Base-by-base conservation (phyloP, 2,797 vertebrate species). In the Tinamus major region DNA sequence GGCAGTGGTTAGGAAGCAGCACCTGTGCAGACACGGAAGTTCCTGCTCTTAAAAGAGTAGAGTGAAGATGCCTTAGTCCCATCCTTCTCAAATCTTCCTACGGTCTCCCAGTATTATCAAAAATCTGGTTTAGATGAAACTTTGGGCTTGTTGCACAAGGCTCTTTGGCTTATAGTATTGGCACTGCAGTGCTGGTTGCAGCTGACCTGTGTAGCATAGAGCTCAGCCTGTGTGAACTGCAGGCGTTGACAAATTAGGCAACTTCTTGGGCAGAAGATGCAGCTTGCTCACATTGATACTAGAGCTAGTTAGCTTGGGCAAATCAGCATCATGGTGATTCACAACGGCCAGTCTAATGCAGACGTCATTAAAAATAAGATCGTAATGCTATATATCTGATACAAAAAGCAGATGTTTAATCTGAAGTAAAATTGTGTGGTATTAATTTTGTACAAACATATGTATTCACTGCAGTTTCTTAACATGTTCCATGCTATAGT, bases 401-500 rank as follows among this genome's bases (percentile, higher is more conserved):
- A 42, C 0, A 74, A 48, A 29, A 51, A 41, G 44, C 1, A 56
- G 16, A 29, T 56, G 13, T 59, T 85, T 86, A 31, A 67, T 62
- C 33, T 86, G 77, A 72, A 84, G 14, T 78, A 41, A 61, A 88
- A 81, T n/a, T 41, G 12, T 46, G 2, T 87, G 33, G 15, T 68
- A 27, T 80, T 91, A 29, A 1, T 1, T 85, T 89, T 92, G 33
- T 87, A 61, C 17, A 58, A 78, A 81, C 63, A 21, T 0, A 6
- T 83, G 13, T 85, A 77, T 91, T 92, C 78, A 88, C 81, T 94
- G 37, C 49, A 90, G 20, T 78, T 92, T 94, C 61, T 88, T 94
- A 87, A 90, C 0, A 0, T 94, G 81, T 95, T 95, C 39, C 23
- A 33, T 96, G 62, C 95, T 97, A 65, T 61, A 99, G 99, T 99